Percentiles rank a stretch among this genome's conserved stretches.
phyloP scores from a whole-genome alignment of 1,140 invertebrate genomes.

The Bombus difficillimus region DNA sequence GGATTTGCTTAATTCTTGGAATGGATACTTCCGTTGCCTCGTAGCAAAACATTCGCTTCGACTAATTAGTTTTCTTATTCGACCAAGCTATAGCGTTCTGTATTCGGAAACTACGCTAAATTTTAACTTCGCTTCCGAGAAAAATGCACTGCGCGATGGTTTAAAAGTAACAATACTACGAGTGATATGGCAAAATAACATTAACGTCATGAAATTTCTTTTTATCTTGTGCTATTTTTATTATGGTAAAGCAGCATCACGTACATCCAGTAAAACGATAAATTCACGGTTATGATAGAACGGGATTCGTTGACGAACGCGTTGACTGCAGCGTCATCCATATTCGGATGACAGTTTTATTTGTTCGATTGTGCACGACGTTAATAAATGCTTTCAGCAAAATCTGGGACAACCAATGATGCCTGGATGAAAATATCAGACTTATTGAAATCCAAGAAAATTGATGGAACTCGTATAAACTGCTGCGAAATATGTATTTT shows the following conservation, averaged over 20 bases:
- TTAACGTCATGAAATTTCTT: neutral
- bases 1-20: conserved; percentile 21
- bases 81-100: neutral
- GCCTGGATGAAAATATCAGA: neutral
- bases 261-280: neutral
- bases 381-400: conserved; percentile 18
- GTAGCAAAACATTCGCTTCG: neutral
- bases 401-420: conserved; percentile 13
- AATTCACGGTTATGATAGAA: conserved; percentile 1
- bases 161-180: neutral
- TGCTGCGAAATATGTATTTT: neutral
- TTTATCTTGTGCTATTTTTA: neutral
- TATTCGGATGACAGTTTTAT: conserved; percentile 33
- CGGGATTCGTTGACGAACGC: conserved; percentile 23
- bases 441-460: conserved; percentile 5
- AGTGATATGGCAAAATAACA: neutral
- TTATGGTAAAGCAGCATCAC: neutral
- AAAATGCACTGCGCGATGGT: neutral
- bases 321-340: conserved; percentile 1
- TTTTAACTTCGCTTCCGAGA: neutral
- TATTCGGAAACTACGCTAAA: neutral
- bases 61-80: conserved; percentile 37
- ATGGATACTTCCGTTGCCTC: conserved; percentile 3
- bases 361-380: conserved; percentile 21
- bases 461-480: neutral